phyloP scores from a whole-genome alignment of 2,797 vertebrate species.

The Muraenolepis orangiensis region DNA sequence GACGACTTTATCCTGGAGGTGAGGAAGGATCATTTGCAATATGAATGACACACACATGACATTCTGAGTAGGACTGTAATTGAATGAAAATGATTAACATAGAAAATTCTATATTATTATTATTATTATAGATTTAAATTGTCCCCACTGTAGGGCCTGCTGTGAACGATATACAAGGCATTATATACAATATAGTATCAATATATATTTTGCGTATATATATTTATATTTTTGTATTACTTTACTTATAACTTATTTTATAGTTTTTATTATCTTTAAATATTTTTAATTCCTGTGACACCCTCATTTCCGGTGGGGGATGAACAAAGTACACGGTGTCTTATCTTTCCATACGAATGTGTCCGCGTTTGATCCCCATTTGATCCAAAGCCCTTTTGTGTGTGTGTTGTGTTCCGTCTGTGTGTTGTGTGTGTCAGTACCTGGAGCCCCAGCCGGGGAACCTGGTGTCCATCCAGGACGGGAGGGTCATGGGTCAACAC shows the following conservation, averaged over 20 bases:
- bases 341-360: too few relatives aligned
- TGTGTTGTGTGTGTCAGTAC: slow-evolving; percentile 69
- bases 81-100: too few relatives aligned
- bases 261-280: too few relatives aligned
- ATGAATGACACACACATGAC: not conserved
- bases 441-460: slow-evolving; percentile 87
- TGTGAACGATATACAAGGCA: not conserved
- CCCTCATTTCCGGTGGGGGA: too few relatives aligned
- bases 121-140: not conserved
- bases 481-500: slow-evolving; percentile 82
- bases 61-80: too few relatives aligned
- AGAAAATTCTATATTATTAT: not conserved
- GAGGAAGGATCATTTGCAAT: slow-evolving; percentile 22
- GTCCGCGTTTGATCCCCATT: too few relatives aligned
- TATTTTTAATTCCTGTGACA: too few relatives aligned
- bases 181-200: not conserved
- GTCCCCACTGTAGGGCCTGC: not conserved
- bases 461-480: slow-evolving; percentile 90
- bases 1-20: slow-evolving; percentile 94
- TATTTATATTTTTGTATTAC: not conserved
- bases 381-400: too few relatives aligned
- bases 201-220: not conserved
- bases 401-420: not conserved
- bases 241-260: too few relatives aligned
- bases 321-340: too few relatives aligned